Percentiles rank a stretch among this genome's conserved stretches.
Evolutionary conservation across 2,888 invertebrate species (phyloP).

Genomic region (Pyrrhia umbra): DNA sequence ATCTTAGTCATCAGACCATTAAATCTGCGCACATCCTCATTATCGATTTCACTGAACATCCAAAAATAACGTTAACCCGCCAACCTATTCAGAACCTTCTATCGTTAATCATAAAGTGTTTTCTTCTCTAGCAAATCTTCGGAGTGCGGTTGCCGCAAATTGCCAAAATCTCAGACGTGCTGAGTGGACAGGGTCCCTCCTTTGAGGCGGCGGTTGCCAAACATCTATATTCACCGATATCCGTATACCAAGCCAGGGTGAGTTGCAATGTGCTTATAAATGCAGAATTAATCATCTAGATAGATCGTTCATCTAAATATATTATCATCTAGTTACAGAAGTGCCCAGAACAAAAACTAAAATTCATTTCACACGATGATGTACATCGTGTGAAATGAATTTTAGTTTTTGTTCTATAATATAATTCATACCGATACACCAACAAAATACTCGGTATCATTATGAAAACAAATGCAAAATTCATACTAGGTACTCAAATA

Average conservation of each 20-base stretch:
- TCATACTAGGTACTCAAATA: neutral
- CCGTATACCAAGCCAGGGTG: constrained; percentile 80
- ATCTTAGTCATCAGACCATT: neutral
- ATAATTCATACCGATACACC: too few relatives aligned
- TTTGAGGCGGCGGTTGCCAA: constrained; percentile 79
- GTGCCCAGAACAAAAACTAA: too few relatives aligned
- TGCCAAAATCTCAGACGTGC: constrained; percentile 83
- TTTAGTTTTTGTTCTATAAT: too few relatives aligned
- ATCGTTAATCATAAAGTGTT: constrained; percentile 9
- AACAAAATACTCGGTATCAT: too few relatives aligned
- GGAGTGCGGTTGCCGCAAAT: constrained; percentile 69
- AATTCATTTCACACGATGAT: too few relatives aligned
- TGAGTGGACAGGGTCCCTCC: constrained; percentile 76
- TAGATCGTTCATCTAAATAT: neutral
- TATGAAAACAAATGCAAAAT: neutral
- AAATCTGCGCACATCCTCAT: constrained; percentile 23
- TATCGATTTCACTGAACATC: constrained; percentile 34
- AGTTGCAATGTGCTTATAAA: constrained; percentile 50
- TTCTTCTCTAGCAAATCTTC: constrained; percentile 52
- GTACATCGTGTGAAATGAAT: too few relatives aligned
- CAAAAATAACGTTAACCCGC: neutral
- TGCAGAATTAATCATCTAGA: too few relatives aligned
- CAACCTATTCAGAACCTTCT: constrained; percentile 12
- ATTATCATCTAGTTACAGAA: too few relatives aligned
- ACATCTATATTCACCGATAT: constrained; percentile 81